Percentiles rank a stretch among this genome's conserved stretches.
Conservation (phyloP, 2,797 vertebrate species). For the Antrozous pallidus region DNA sequence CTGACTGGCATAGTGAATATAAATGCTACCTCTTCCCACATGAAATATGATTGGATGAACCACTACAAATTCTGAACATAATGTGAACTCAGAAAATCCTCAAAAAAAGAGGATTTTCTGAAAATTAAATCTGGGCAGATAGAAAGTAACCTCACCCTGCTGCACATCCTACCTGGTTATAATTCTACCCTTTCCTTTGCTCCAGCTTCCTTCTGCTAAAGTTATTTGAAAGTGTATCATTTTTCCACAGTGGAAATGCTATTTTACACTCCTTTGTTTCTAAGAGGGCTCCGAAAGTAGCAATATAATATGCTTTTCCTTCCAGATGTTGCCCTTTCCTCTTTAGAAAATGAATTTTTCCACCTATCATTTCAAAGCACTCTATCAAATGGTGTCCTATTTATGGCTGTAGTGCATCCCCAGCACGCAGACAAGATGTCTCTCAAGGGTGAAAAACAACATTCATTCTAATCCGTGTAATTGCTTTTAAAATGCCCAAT, state of each 20-base stretch:
- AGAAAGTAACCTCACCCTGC: no score
- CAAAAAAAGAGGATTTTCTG: no score
- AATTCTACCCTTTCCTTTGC: slow-evolving; percentile 18
- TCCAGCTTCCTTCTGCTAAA: neutral
- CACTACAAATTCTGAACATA: slow-evolving; percentile 72
- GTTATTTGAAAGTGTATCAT: slow-evolving; percentile 38
- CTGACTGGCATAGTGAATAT: slow-evolving; percentile 76
- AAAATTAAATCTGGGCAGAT: no score
- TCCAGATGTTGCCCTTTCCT: slow-evolving; percentile 39
- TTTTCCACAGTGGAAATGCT: slow-evolving; percentile 24
- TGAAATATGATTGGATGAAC: slow-evolving; percentile 73
- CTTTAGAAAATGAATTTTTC: slow-evolving; percentile 58
- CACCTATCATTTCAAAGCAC: slow-evolving; percentile 38
- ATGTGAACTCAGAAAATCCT: slow-evolving; percentile 70
- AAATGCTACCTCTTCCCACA: slow-evolving; percentile 70
- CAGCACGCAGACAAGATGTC: neutral
- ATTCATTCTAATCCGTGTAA: slow-evolving; percentile 28
- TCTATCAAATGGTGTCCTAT: neutral
- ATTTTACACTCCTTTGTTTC: slow-evolving; percentile 62
- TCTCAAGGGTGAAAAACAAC: neutral
- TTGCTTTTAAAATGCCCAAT: slow-evolving; percentile 47
- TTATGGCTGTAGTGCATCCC: neutral
- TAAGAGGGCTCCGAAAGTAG: neutral
- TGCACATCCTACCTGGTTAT: neutral
- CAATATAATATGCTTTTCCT: slow-evolving; percentile 45